phyloP scores from a whole-genome alignment of 1,140 invertebrate genomes.

The Pomacea maculata region DNA sequence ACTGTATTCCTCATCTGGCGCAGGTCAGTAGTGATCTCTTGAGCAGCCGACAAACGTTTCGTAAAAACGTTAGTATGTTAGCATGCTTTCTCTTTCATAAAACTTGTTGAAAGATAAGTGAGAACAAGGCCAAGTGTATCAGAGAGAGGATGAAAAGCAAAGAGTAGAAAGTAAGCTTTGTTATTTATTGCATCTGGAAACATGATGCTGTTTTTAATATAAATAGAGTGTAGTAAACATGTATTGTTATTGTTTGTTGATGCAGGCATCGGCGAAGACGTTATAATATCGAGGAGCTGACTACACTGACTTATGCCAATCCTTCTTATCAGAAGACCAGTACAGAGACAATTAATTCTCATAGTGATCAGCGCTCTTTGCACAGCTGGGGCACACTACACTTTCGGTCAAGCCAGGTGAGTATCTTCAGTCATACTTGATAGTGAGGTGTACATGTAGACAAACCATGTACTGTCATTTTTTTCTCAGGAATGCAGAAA shows the following conservation, averaged over 20 bases:
- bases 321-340: slow-evolving; percentile 80
- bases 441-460: too few species aligned
- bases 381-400: slow-evolving; percentile 76
- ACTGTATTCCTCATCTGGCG: slow-evolving; percentile 52
- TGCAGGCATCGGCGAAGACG: slow-evolving; percentile 38
- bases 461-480: neutral
- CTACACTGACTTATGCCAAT: slow-evolving; percentile 79
- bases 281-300: slow-evolving; percentile 66
- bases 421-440: too few species aligned
- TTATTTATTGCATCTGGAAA: neutral
- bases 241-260: neutral
- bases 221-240: too few species aligned
- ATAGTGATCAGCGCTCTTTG: slow-evolving; percentile 53
- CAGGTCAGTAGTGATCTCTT: slow-evolving; percentile 36
- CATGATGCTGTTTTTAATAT: neutral
- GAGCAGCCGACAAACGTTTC: neutral
- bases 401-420: slow-evolving; percentile 70
- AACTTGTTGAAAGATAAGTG: neutral
- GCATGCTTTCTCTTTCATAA: neutral
- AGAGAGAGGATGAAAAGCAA: too few species aligned
- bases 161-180: neutral
- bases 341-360: slow-evolving; percentile 64
- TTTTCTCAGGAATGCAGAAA: neutral
- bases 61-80: neutral
- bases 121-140: neutral